Base-by-base conservation (phyloP, 2,888 invertebrate species). In the Aplocera efformata region DNA sequence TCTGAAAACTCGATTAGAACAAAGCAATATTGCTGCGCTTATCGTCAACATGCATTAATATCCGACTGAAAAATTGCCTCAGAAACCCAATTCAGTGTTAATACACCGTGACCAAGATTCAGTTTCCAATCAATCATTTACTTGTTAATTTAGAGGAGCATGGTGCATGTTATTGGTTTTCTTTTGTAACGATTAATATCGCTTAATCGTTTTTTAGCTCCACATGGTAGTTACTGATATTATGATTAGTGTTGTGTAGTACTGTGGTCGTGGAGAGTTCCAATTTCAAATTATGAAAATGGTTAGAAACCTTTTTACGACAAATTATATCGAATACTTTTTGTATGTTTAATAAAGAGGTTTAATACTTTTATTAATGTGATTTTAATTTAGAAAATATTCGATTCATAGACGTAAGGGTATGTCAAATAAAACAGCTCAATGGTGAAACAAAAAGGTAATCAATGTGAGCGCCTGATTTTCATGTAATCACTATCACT, bases 71-170 rank as follows among this genome's bases (percentile, higher is more conserved):
- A 74, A 77, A 68, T 69, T 74, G 83, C 71, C 77, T 68, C 78
- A 85, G 71, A 83, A 84, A 85, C 84, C 85, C 81, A 85, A 86
- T 88, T 84, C 79, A 77, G 59, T 76, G 72, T 86, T 86, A 85
- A 86, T 84, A 81, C 71, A 75, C 67, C 85, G 76, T 85, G 78
- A 81, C 86, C 62, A 60, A 75, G 71, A 70, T 69, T 68, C 72
- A 74, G 77, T 78, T 80, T 79, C 78, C 83, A 84, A 81, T 84
- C 81, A 80, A 72, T 80, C 82, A 81, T 82, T 82, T 80, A 78
- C 78, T 77, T 79, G 82, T 82, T 86, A 80, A 84, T 88, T 85
- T 85, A 80, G 77, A 82, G 75, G 80, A 77, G 76, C 82, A 79
- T 70, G 76, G 79, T 69, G 81, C 85, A 84, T 88, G 85, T 81